phyloP scores from a whole-genome alignment of 2,113 vertebrate species.

The Sorex araneus region DNA sequence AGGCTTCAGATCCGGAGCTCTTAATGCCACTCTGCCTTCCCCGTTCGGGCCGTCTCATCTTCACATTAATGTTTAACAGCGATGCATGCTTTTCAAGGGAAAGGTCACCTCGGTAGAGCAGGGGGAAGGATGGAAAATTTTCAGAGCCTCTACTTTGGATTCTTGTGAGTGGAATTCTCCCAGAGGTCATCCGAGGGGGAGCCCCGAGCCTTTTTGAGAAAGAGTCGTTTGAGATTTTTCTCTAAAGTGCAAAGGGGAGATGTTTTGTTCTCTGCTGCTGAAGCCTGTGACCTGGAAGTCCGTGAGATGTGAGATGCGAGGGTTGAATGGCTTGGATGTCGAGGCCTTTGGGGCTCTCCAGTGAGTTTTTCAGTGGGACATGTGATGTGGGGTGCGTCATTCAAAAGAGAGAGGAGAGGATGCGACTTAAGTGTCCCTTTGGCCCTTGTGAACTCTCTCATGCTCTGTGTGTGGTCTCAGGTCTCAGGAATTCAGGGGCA shows the following conservation, averaged over 20 bases:
- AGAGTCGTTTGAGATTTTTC: constrained; percentile 5
- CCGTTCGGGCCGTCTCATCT: background rate
- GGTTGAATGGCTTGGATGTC: background rate
- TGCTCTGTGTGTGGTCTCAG: background rate
- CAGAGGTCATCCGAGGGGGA: background rate
- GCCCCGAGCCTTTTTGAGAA: background rate
- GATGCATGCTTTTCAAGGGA: constrained; percentile 37
- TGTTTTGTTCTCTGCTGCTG: background rate
- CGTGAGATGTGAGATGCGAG: background rate
- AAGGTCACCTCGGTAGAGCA: background rate
- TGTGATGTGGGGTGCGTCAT: background rate
- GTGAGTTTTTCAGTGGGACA: background rate
- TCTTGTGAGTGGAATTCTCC: background rate
- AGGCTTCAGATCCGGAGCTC: constrained; percentile 18
- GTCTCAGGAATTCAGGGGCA: background rate
- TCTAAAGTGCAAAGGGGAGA: constrained; percentile 9
- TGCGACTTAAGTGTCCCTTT: background rate
- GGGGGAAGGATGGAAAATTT: background rate
- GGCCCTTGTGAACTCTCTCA: background rate
- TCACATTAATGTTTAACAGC: background rate
- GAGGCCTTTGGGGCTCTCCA: background rate
- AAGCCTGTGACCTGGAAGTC: background rate
- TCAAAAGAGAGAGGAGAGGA: background rate
- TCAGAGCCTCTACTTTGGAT: constrained; percentile 2
- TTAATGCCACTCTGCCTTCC: background rate